Conservation (phyloP, 2,113 vertebrate species). For the Rhea pennata region DNA sequence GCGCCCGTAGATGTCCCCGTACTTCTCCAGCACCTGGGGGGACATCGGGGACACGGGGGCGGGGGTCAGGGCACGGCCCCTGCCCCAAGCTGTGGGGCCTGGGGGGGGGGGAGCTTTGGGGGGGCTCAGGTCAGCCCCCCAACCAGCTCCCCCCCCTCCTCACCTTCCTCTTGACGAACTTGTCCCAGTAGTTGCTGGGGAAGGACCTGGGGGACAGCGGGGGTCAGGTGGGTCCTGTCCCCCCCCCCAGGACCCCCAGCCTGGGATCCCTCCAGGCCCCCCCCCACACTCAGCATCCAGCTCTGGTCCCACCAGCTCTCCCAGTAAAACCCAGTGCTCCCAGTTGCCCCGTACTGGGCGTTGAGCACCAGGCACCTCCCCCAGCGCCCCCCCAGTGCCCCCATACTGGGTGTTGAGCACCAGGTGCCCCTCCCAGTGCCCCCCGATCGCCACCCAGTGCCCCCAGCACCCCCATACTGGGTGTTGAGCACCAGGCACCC, state of each 20-base stretch:
- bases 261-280: not conserved
- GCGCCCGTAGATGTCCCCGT: conserved; percentile 91
- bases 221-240: not conserved
- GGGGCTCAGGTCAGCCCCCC: no score
- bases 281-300: not conserved
- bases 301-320: not conserved
- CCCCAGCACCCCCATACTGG: no score
- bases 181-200: conserved; percentile 97
- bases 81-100: not conserved
- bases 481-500: no score
- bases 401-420: not conserved
- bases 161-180: conserved; percentile 95
- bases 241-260: not conserved
- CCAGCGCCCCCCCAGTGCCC: no score
- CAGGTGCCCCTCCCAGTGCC: no score
- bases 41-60: not conserved
- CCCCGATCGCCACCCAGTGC: no score
- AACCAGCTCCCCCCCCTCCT: conserved; percentile 17
- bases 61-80: not conserved
- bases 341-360: not conserved
- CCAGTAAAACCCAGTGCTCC: not conserved
- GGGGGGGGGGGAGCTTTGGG: no score
- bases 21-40: conserved; percentile 89
- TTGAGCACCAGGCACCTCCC: not conserved
- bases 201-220: conserved; percentile 78